These are phyloP conservation scores for Drosophila kepulauana DNA, from an alignment of 1,140 invertebrate genomes.

Conservation along the genomic window DNA sequence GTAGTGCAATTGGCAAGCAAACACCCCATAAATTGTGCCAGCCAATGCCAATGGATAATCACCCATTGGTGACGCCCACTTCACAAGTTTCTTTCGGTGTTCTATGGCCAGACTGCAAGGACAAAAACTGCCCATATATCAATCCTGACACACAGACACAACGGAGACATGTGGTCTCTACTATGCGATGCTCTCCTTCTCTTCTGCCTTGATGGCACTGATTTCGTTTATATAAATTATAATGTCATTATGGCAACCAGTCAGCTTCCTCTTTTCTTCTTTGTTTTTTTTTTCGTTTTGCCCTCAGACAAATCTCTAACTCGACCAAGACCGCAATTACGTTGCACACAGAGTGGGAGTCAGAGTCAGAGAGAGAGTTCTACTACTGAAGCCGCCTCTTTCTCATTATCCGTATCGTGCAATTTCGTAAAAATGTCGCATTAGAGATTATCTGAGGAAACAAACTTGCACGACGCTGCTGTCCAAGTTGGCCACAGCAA, in stretches of 20 bases:
- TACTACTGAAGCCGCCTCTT: slow-evolving; percentile 56
- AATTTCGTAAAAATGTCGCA: slow-evolving; percentile 84
- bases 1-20: slow-evolving; percentile 60
- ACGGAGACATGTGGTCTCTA: slow-evolving; percentile 29
- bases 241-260: slow-evolving; percentile 84
- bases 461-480: slow-evolving; percentile 67
- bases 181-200: slow-evolving; percentile 11
- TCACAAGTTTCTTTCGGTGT: slow-evolving; percentile 22
- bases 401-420: slow-evolving; percentile 82
- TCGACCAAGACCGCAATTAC: slow-evolving; percentile 61
- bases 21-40: slow-evolving; percentile 65
- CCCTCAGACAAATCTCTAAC: slow-evolving; percentile 34
- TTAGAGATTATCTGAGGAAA: slow-evolving; percentile 82
- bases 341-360: slow-evolving; percentile 48
- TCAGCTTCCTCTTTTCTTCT: slow-evolving; percentile 35
- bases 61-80: slow-evolving; percentile 53
- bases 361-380: slow-evolving; percentile 19
- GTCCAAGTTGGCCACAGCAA: slow-evolving; percentile 20
- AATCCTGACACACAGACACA: slow-evolving; percentile 52
- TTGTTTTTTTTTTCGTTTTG: too few species aligned
- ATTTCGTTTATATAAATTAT: slow-evolving; percentile 84
- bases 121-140: slow-evolving; percentile 71
- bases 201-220: slow-evolving; percentile 54
- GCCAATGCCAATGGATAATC: slow-evolving; percentile 59
- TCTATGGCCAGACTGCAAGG: slow-evolving; percentile 3